Conservation (phyloP, 2,888 invertebrate genomes). For the Agrilus cyanescens region DNA sequence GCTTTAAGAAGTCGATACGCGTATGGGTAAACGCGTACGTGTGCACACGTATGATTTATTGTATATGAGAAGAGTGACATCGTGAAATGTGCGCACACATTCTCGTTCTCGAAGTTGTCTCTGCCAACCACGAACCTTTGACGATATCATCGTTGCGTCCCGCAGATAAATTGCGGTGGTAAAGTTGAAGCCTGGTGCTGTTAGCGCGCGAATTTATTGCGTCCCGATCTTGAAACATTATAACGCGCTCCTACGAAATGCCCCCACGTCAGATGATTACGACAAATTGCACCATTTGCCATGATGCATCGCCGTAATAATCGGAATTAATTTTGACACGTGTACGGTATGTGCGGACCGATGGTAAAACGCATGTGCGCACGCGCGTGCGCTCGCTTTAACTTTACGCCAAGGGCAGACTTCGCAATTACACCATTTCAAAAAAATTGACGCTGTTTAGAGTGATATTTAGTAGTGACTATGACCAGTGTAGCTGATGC, state of each 20-base stretch:
- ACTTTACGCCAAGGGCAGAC: not conserved
- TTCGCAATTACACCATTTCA: too few species aligned
- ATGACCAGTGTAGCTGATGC: too few species aligned
- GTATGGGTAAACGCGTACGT: too few species aligned
- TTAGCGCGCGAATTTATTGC: slow-evolving; percentile 16
- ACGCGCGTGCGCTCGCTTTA: not conserved
- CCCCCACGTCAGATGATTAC: slow-evolving; percentile 14
- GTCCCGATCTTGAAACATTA: slow-evolving; percentile 16
- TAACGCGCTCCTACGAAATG: slow-evolving; percentile 14
- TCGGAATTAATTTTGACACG: slow-evolving; percentile 15
- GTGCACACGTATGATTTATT: too few species aligned
- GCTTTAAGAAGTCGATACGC: too few species aligned
- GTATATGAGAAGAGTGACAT: too few species aligned
- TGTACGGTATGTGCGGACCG: slow-evolving; percentile 4
- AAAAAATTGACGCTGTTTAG: too few species aligned
- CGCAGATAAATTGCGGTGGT: slow-evolving; percentile 12
- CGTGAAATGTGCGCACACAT: too few species aligned
- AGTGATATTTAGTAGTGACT: too few species aligned
- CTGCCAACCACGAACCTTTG: too few species aligned
- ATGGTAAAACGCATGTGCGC: not conserved
- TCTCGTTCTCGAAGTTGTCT: too few species aligned
- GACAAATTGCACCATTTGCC: slow-evolving; percentile 20
- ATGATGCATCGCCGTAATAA: slow-evolving; percentile 16
- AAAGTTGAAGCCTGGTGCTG: slow-evolving; percentile 17
- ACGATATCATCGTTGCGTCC: not conserved